Evolutionary conservation across 2,797 vertebrate genomes (phyloP).

Genomic region (Potorous gilbertii): DNA sequence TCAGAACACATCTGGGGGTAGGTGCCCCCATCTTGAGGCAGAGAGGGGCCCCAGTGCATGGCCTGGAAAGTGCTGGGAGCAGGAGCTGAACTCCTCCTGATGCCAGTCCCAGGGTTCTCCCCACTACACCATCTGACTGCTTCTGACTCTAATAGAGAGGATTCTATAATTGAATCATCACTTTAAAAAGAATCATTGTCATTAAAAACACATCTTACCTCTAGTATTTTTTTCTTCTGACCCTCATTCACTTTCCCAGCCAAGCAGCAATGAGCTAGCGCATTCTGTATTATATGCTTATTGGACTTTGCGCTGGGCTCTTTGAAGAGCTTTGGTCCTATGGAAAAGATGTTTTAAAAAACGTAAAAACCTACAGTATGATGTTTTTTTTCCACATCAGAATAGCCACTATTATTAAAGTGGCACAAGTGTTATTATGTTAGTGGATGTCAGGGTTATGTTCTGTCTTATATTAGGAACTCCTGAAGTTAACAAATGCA

Average conservation of each 20-base stretch:
- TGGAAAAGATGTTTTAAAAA: slow-evolving; percentile 38
- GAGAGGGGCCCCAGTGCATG: no score
- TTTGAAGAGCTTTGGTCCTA: slow-evolving; percentile 98
- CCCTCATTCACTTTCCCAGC: slow-evolving; percentile 99
- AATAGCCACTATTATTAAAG: slow-evolving; percentile 31
- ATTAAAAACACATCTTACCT: slow-evolving; percentile 87
- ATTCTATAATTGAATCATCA: background rate
- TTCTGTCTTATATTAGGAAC: background rate
- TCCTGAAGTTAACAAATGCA: background rate
- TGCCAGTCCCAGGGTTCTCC: background rate
- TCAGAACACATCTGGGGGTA: background rate
- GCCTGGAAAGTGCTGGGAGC: background rate
- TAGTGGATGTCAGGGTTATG: background rate
- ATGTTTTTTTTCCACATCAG: background rate
- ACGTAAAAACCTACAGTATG: background rate
- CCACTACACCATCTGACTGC: background rate
- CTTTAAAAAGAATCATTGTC: background rate
- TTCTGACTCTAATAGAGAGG: background rate
- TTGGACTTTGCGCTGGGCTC: slow-evolving; percentile 99
- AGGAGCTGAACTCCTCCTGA: background rate
- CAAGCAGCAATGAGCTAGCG: slow-evolving; percentile 96
- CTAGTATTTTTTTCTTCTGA: slow-evolving; percentile 98
- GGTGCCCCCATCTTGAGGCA: background rate
- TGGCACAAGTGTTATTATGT: background rate
- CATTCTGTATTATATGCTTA: slow-evolving; percentile 99